phyloP scores from a whole-genome alignment of 2,113 vertebrate genomes.

The Microcebus tavaratra region DNA sequence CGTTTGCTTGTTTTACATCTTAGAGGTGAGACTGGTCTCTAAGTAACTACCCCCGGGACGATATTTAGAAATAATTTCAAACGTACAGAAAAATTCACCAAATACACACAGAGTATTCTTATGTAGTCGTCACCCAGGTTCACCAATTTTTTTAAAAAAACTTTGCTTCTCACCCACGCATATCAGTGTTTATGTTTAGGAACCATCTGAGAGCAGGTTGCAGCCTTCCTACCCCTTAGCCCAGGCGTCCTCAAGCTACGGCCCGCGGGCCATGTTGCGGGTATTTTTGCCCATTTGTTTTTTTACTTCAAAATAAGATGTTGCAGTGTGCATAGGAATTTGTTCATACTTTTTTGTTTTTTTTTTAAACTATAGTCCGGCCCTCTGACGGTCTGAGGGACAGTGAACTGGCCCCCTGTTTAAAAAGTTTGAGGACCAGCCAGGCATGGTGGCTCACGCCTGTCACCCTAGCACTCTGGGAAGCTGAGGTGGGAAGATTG shows the following conservation, averaged over 20 bases:
- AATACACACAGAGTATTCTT: neutral
- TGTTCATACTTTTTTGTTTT: too few relatives aligned
- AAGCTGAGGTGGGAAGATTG: accelerated
- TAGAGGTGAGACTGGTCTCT: neutral
- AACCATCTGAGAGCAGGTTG: neutral
- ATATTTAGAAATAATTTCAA: neutral
- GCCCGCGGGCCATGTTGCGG: too few relatives aligned
- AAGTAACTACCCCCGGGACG: neutral
- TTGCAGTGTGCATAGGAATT: too few relatives aligned
- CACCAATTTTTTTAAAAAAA: neutral
- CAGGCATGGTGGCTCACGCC: accelerated
- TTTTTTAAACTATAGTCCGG: too few relatives aligned
- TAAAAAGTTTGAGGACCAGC: too few relatives aligned
- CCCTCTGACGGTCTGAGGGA: too few relatives aligned
- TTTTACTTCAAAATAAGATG: too few relatives aligned
- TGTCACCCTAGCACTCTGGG: too few relatives aligned
- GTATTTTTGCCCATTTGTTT: too few relatives aligned
- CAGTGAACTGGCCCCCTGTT: too few relatives aligned
- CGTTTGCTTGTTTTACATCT: neutral
- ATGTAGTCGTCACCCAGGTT: neutral
- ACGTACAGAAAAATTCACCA: neutral
- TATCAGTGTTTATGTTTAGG: neutral
- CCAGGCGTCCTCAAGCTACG: too few relatives aligned
- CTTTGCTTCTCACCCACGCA: neutral
- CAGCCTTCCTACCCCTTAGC: neutral